phyloP scores from a whole-genome alignment of 1,140 invertebrate species.

The Scaptodrosophila lebanonensis region DNA sequence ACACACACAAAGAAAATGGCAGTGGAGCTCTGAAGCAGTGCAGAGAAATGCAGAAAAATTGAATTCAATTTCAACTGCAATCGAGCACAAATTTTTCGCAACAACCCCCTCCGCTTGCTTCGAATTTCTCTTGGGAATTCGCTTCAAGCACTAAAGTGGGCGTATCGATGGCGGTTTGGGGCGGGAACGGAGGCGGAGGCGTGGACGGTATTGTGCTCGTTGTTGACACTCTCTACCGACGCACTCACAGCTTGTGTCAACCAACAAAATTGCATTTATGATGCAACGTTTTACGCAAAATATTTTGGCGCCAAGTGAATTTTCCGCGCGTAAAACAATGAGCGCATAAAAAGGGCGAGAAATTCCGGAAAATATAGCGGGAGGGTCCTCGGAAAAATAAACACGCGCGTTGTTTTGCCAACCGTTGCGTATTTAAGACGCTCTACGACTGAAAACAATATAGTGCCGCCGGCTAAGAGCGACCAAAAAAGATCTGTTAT shows the following conservation, averaged over 20 bases:
- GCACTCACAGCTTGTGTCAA: conserved; percentile 56
- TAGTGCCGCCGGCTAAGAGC: conserved; percentile 14
- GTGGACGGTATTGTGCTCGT: not conserved
- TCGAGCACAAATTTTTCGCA: conserved; percentile 26
- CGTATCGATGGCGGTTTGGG: conserved; percentile 1
- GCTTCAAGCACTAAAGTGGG: conserved; percentile 4
- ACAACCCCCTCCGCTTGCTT: conserved; percentile 12
- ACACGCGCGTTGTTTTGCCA: not conserved
- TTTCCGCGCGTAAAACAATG: conserved; percentile 1
- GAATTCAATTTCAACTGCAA: conserved; percentile 63
- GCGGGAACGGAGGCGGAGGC: not conserved
- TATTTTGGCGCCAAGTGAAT: conserved; percentile 34
- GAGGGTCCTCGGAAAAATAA: conserved; percentile 1
- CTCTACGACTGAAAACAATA: conserved; percentile 26
- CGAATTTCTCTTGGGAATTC: no score
- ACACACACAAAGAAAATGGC: conserved; percentile 30
- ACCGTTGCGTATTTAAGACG: conserved; percentile 31
- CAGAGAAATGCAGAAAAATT: conserved; percentile 23
- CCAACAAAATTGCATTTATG: conserved; percentile 70
- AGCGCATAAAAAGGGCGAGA: conserved; percentile 18
- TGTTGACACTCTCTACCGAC: conserved; percentile 30
- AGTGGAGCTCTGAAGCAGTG: not conserved
- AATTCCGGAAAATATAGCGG: conserved; percentile 5
- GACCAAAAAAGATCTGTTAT: not conserved
- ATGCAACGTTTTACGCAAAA: not conserved